Evolutionary conservation across 2,888 invertebrate genomes (phyloP), one percentile per base, ranked within the genome.

Genomic region (Allolobophora icterica): DNA sequence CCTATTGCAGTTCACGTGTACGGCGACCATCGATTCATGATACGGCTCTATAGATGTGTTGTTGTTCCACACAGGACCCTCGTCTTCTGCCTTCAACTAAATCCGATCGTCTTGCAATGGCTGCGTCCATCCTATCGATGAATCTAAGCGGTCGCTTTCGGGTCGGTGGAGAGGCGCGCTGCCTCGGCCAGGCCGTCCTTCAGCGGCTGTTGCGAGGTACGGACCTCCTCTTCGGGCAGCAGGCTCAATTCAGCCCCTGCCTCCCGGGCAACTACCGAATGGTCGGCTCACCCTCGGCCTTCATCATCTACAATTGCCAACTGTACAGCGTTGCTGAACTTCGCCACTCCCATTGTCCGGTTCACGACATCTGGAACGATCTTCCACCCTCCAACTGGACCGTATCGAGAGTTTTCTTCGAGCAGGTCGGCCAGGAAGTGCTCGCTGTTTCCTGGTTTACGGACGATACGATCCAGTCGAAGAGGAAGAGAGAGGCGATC

Each of bases 161-260:
- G 5, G 34, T 8, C 35, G 35, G 35, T 35, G 87, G 35, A 0
- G 87, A 35, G 19, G 87, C 87, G 5, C 87, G 38, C 35, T 38
- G 87, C 87, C 21, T 87, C 87, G 87, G 87, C 24, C 87, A 87
- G 87, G 87, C 87, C 35, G 87, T 87, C 8, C 33, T 87, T 34
- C 87, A 87, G 87, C 30, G 87, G 87, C 87, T 87, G 87, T 17
- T 87, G 87, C 87, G 87, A 34, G 87, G 34, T 0, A 87, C 87
- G 15, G 87, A 91, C 38, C 21, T 91, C 34, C 90, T 91, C 89
- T 40, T 91, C 84, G 91, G 91, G n/a, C 91, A 91, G 71, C 90
- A 90, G 30, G 90, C 84, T 19, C 90, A 91, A n/a, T 90, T 90
- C 33, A 90, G 84, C n/a, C 90, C 84, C 21, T 89, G 84, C 21